Conservation (phyloP, 1,140 invertebrate species). For the Listronotus oregonensis region DNA sequence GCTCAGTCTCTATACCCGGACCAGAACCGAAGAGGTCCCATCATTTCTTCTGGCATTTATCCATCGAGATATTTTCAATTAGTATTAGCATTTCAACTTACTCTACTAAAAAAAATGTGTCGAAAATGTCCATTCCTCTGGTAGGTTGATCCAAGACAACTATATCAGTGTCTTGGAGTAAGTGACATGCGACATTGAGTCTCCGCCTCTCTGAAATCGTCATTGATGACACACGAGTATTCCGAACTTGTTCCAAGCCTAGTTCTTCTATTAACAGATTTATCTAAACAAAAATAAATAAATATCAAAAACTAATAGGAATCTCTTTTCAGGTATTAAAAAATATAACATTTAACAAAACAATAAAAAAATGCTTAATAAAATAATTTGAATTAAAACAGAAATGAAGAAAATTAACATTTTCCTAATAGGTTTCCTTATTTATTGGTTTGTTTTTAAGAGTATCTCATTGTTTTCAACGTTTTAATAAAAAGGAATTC, state of each 20-base stretch:
- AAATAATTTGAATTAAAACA: too few species aligned
- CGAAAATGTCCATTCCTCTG: conserved; percentile 93
- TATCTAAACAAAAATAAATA: conserved; percentile 63
- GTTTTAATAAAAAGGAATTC: too few species aligned
- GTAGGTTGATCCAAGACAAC: conserved; percentile 88
- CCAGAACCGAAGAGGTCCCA: too few species aligned
- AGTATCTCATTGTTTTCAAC: too few species aligned
- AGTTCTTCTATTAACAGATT: conserved; percentile 87
- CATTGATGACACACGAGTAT: conserved; percentile 76
- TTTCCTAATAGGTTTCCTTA: too few species aligned
- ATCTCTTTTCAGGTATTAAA: not conserved
- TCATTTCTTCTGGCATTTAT: not conserved
- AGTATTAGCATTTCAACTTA: conserved; percentile 12
- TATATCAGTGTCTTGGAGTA: conserved; percentile 82
- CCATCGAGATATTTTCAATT: not conserved
- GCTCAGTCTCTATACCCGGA: too few species aligned
- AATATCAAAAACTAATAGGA: not conserved
- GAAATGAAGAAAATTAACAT: too few species aligned
- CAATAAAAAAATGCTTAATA: too few species aligned
- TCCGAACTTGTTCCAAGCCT: conserved; percentile 81
- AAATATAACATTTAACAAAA: too few species aligned
- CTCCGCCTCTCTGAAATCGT: conserved; percentile 85
- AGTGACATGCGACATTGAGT: conserved; percentile 84
- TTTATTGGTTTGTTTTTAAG: too few species aligned
- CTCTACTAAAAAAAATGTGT: conserved; percentile 93